Evolutionary conservation across 2,113 vertebrate genomes (phyloP).

Genomic region (Ictalurus furcatus): DNA sequence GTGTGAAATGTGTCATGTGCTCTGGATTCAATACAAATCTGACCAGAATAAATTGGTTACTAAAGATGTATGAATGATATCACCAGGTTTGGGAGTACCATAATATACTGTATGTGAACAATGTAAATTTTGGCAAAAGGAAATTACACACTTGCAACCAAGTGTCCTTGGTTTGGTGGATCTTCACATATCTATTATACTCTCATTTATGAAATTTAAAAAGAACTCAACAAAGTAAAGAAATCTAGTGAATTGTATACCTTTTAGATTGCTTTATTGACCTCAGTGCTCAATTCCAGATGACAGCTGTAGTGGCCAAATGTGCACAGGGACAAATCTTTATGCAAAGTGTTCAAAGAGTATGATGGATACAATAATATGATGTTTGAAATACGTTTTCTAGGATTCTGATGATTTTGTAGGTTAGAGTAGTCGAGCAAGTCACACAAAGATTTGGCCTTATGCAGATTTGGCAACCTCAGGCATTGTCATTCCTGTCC

Average conservation of each 20-base stretch:
- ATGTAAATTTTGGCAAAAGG: no score
- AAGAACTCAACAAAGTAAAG: not conserved
- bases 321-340: no score
- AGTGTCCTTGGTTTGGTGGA: not conserved
- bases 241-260: not conserved
- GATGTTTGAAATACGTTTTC: not conserved
- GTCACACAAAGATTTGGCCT: not conserved
- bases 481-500: slow-evolving; percentile 1
- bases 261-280: slow-evolving; percentile 13
- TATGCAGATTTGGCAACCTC: slow-evolving; percentile 9
- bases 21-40: not conserved
- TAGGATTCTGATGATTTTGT: not conserved
- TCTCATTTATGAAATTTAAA: slow-evolving; percentile 3
- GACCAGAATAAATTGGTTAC: not conserved
- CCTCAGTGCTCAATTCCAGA: not conserved
- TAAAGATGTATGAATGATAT: not conserved
- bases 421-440: not conserved
- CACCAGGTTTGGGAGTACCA: not conserved
- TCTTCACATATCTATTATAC: not conserved
- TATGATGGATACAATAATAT: not conserved
- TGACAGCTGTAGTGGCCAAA: not conserved
- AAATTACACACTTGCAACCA: not conserved
- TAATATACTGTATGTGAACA: not conserved
- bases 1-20: not conserved
- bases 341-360: not conserved